A percentile compares a stretch with the other conserved stretches of the same genome.
Evolutionary conservation across 2,888 invertebrate genomes (phyloP).

Genomic region (Agrotis clavis): DNA sequence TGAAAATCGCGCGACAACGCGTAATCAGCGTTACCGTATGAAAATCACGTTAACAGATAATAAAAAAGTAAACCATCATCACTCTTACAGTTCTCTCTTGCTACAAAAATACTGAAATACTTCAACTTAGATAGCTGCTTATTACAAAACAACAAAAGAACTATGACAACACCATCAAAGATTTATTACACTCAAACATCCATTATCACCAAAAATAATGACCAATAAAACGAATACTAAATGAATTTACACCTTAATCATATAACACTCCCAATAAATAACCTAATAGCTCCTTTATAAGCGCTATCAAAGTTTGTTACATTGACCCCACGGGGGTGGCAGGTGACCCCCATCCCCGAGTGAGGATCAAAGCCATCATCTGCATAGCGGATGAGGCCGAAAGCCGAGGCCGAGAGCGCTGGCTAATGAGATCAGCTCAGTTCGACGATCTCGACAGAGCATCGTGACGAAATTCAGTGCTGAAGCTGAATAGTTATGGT

Average conservation of each 20-base stretch:
- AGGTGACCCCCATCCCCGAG: conserved; percentile 13
- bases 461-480: conserved; percentile 21
- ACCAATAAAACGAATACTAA: conserved; percentile 13
- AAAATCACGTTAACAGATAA: too few relatives aligned
- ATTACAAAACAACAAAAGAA: neutral
- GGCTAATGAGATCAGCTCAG: conserved; percentile 68
- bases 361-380: conserved; percentile 68
- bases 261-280: conserved; percentile 26
- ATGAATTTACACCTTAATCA: conserved; percentile 40
- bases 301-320: conserved; percentile 67
- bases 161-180: neutral
- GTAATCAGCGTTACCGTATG: too few relatives aligned
- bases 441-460: conserved; percentile 64
- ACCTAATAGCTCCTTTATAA: conserved; percentile 50
- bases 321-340: conserved; percentile 24
- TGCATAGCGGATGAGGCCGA: conserved; percentile 73
- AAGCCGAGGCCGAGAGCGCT: conserved; percentile 46
- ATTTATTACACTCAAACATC: neutral
- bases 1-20: too few relatives aligned
- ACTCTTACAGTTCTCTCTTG: too few relatives aligned
- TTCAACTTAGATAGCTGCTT: neutral
- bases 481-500: conserved; percentile 23
- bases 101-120: too few relatives aligned
- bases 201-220: conserved; percentile 12
- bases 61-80: too few relatives aligned